These are phyloP conservation scores for Esox masquinongy DNA, from an alignment of 2,797 vertebrate genomes.

Conservation along the genomic window DNA sequence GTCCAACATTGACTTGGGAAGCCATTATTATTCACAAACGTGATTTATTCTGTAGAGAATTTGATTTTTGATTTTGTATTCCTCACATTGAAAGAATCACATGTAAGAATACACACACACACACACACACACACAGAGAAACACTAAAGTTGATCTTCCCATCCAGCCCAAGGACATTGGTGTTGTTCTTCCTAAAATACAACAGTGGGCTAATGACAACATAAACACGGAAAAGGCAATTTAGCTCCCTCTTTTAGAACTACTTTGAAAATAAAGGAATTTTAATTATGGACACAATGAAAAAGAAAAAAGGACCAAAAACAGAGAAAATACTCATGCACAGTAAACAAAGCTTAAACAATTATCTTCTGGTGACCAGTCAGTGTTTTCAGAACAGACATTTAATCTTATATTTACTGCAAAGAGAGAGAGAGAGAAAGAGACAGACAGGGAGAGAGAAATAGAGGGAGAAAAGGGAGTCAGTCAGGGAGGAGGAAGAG, in stretches of 20 bases:
- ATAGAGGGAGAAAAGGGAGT: conserved; percentile 72
- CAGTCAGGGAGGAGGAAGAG: conserved; percentile 65
- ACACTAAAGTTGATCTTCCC: conserved; percentile 73
- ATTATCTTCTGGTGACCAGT: conserved; percentile 95
- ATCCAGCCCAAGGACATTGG: conserved; percentile 76
- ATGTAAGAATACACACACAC: conserved; percentile 7
- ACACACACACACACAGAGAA: conserved; percentile 27
- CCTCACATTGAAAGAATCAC: conserved; percentile 35
- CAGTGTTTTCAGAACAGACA: conserved; percentile 88
- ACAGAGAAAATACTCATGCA: conserved; percentile 89
- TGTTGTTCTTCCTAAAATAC: conserved; percentile 57
- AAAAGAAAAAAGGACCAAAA: conserved; percentile 82
- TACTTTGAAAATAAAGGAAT: conserved; percentile 87
- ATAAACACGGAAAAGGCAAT: conserved; percentile 82
- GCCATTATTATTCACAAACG: conserved; percentile 41
- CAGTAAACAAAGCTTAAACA: conserved; percentile 92
- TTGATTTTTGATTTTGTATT: conserved; percentile 13
- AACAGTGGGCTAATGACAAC: conserved; percentile 77
- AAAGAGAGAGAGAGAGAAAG: conserved; percentile 71
- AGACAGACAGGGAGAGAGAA: conserved; percentile 71
- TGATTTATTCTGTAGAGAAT: background rate
- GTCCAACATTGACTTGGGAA: conserved; percentile 34
- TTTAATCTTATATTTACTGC: conserved; percentile 96
- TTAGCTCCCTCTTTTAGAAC: conserved; percentile 80
- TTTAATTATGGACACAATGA: conserved; percentile 85